Conservation (phyloP, 2,113 vertebrate species). For the Thalassarche chlororhynchos region DNA sequence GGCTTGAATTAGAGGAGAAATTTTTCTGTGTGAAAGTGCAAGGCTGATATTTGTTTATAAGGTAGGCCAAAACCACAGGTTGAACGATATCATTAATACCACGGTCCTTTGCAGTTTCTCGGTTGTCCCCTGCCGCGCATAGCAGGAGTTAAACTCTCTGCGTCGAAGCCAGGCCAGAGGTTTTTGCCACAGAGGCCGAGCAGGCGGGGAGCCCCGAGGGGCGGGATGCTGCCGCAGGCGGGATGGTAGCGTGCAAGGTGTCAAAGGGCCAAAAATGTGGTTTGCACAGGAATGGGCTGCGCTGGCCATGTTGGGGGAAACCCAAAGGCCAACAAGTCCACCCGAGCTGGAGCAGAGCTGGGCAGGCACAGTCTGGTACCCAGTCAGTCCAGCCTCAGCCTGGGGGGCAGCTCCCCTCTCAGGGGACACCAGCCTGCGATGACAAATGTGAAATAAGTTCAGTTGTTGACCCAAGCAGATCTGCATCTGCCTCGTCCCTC, state of each 20-base stretch:
- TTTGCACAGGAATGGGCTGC: neutral
- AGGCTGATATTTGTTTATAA: neutral
- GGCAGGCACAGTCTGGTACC: neutral
- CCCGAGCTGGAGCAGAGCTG: neutral
- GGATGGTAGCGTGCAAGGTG: neutral
- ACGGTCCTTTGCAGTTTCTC: neutral
- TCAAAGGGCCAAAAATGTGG: neutral
- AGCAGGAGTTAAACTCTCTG: neutral
- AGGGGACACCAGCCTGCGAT: rapidly evolving
- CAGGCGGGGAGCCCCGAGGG: neutral
- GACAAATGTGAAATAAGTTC: neutral
- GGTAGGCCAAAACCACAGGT: neutral
- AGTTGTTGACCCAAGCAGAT: neutral
- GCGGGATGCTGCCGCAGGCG: neutral
- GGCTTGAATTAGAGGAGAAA: neutral
- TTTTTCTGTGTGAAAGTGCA: neutral
- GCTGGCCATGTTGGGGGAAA: neutral
- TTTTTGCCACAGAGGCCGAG: neutral
- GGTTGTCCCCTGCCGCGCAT: neutral
- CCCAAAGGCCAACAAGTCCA: rapidly evolving
- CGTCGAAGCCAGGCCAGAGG: rapidly evolving
- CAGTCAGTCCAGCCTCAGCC: neutral
- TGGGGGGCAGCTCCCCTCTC: neutral
- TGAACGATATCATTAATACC: neutral
- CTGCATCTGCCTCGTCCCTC: neutral